Evolutionary conservation across 2,888 invertebrate genomes (phyloP), one percentile per base, ranked within the genome.

Genomic region (Pollenia griseotomentosa): DNA sequence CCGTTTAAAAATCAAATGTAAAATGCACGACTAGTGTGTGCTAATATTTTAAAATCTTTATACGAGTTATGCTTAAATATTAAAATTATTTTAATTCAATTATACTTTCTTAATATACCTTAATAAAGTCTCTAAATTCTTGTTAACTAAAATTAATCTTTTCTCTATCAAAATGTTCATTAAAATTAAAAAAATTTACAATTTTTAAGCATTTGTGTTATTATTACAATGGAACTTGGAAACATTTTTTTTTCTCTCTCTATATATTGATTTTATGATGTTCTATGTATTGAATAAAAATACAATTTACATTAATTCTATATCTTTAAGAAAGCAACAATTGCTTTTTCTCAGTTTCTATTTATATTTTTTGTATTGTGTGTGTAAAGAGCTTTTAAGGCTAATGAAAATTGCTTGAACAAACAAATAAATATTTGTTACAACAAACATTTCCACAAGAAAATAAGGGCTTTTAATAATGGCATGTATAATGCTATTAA

Each of bases 401-500:
- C 59, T 68, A 68, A 68, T 82, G 75, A 75, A 82, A 75, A 75
- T 68, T 53, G 9, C 23, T 80, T n/a, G 55, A 63, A 65, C 55
- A 65, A 75, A 83, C 46, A 16, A 51, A 57, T 6, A 10, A 66
- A 19, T 63, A 63, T n/a, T 42, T 68, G 42, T 23, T 16, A 10
- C 61, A 73, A 68, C 51, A 68, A 53, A 11, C 40, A n/a, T 33
- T 19, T 55, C 19, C 5, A 63, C 9, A 65, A 71, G 42, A 65
- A 84, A 78, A 66, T 11, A 73, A 66, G n/a, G 68, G 9, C 74
- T 48, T 40, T 74, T 66, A 68, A 68, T 79, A 71, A 55, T 75
- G 53, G 55, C 48, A 80, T 61, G 80, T 80, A 55, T 53, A 75
- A 85, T 85, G 57, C 70, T 65, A 77, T 81, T 71, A 85, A 71